phyloP scores from a whole-genome alignment of 2,888 invertebrate species.

The Zelleria hepariella region DNA sequence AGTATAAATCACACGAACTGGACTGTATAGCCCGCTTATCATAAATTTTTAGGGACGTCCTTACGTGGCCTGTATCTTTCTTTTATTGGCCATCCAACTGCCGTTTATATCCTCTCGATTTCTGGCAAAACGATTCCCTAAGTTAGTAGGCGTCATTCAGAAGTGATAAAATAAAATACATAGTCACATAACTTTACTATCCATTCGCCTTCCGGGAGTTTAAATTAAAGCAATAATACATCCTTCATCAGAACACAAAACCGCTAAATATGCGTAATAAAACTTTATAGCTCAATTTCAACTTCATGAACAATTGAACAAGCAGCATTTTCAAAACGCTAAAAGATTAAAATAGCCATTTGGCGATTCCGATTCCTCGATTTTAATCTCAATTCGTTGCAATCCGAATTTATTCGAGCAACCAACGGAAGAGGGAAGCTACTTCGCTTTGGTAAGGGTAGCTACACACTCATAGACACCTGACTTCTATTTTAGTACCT shows the following conservation, averaged over 20 bases:
- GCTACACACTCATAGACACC: neutral
- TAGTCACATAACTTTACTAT: too few relatives aligned
- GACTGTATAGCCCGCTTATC: neutral
- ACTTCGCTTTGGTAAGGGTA: neutral
- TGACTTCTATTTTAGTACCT: too few relatives aligned
- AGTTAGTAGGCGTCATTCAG: neutral
- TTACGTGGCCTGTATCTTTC: neutral
- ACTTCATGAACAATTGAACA: too few relatives aligned
- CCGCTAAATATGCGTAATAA: neutral
- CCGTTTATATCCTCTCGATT: neutral
- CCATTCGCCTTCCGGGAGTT: too few relatives aligned
- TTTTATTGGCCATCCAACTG: conserved; percentile 3
- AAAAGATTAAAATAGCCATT: neutral
- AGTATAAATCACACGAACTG: neutral
- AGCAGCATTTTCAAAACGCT: neutral
- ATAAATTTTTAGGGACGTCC: neutral
- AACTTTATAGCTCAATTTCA: neutral
- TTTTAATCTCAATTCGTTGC: neutral
- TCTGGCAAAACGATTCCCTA: neutral
- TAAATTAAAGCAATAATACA: too few relatives aligned
- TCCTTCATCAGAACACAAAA: too few relatives aligned
- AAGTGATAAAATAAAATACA: neutral
- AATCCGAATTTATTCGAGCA: neutral
- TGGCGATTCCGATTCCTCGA: neutral
- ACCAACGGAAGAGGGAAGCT: neutral